phyloP scores from a whole-genome alignment of 2,888 invertebrate species.

The Pristionchus fissidentatus region DNA sequence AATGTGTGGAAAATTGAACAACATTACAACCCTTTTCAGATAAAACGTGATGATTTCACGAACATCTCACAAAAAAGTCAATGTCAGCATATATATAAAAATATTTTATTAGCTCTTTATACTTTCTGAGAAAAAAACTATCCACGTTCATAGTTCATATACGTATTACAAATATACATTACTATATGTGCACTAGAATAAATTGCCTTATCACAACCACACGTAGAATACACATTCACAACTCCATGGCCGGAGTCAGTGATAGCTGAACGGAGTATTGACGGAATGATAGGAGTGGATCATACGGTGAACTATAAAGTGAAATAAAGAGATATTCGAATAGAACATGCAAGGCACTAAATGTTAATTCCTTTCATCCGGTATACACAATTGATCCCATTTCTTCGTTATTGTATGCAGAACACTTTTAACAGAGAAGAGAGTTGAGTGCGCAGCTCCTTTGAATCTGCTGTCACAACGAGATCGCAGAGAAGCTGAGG shows the following conservation, averaged over 20 bases:
- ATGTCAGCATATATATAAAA: not conserved
- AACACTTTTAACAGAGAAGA: slow-evolving; percentile 51
- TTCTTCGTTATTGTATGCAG: not conserved
- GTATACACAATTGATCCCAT: not conserved
- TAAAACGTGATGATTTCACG: not conserved
- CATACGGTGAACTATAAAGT: not conserved
- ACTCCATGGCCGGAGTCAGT: not conserved
- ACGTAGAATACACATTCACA: slow-evolving; percentile 19
- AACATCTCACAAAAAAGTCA: not conserved
- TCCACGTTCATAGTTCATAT: not conserved
- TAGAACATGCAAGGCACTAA: not conserved
- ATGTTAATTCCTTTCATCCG: not conserved
- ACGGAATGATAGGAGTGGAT: not conserved
- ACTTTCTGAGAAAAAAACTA: no score
- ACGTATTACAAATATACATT: not conserved
- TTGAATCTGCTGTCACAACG: slow-evolving; percentile 60
- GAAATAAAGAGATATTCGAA: not conserved
- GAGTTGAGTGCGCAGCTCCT: slow-evolving; percentile 52
- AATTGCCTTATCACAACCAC: slow-evolving; percentile 4
- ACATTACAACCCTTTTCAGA: not conserved
- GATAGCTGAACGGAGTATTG: not conserved
- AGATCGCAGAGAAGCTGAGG: slow-evolving; percentile 58
- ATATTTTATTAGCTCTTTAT: not conserved
- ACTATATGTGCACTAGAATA: not conserved
- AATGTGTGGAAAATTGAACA: not conserved